phyloP scores from a whole-genome alignment of 2,888 invertebrate species.

The Parnassius orleans region DNA sequence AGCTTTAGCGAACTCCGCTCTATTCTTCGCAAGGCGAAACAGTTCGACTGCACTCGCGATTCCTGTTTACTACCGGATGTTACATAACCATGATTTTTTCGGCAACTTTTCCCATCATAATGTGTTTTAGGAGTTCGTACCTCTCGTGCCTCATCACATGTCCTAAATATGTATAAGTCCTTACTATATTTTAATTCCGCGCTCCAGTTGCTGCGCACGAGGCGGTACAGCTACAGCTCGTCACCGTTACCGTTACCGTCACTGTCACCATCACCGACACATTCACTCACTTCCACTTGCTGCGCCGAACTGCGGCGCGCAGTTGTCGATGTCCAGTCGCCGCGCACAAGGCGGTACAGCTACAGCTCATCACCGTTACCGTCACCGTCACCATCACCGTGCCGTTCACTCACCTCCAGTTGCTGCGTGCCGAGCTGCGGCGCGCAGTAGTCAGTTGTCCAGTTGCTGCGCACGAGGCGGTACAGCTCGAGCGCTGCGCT shows the following conservation, averaged over 20 bases:
- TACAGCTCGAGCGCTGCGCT: slow-evolving; percentile 92
- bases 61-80: too few species aligned
- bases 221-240: slow-evolving; percentile 89
- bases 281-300: slow-evolving; percentile 83
- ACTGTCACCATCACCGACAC: slow-evolving; percentile 92
- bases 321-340: slow-evolving; percentile 84
- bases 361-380: slow-evolving; percentile 86
- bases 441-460: slow-evolving; percentile 90
- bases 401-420: slow-evolving; percentile 84
- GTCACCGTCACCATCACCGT: slow-evolving; percentile 93
- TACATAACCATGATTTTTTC: too few species aligned
- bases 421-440: slow-evolving; percentile 60
- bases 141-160: too few species aligned
- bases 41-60: too few species aligned
- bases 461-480: slow-evolving; percentile 89
- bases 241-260: slow-evolving; percentile 94
- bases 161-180: too few species aligned
- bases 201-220: slow-evolving; percentile 92
- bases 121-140: too few species aligned
- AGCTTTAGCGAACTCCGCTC: too few species aligned
- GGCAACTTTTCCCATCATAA: too few species aligned
- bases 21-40: too few species aligned
- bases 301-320: slow-evolving; percentile 77
- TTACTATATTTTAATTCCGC: too few species aligned
- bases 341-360: slow-evolving; percentile 88